phyloP scores from a whole-genome alignment of 2,113 vertebrate genomes.

The Brachyhypopomus gauderio region DNA sequence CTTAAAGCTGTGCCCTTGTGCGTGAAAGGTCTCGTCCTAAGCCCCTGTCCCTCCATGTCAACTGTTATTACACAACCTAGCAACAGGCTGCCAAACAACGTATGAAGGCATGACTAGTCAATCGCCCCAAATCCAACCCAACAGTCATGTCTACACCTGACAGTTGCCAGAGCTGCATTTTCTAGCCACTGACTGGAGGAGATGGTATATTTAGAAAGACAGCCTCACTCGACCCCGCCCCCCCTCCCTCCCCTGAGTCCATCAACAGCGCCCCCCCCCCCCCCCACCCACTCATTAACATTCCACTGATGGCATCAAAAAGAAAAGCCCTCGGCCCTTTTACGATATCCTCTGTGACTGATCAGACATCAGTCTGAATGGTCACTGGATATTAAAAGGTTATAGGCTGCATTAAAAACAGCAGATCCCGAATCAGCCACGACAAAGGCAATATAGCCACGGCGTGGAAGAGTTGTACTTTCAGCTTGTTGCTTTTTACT shows the following conservation, averaged over 20 bases:
- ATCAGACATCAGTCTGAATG: no score
- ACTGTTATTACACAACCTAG: slow-evolving; percentile 30
- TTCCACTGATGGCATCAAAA: slow-evolving; percentile 48
- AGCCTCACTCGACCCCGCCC: slow-evolving; percentile 37
- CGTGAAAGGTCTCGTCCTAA: slow-evolving; percentile 26
- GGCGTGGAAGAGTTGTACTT: no score
- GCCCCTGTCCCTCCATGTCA: slow-evolving; percentile 2
- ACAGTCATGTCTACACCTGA: slow-evolving; percentile 9
- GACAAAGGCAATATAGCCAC: background rate
- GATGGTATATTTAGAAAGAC: slow-evolving; percentile 61
- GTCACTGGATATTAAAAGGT: background rate
- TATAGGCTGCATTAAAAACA: background rate
- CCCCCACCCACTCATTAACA: slow-evolving; percentile 52
- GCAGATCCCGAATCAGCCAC: background rate
- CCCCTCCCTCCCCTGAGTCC: slow-evolving; percentile 42
- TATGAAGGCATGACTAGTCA: slow-evolving; percentile 49
- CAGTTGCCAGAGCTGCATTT: slow-evolving; percentile 47
- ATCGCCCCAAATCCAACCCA: slow-evolving; percentile 51
- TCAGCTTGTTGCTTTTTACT: no score
- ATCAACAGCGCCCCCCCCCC: slow-evolving; percentile 46
- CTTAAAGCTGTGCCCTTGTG: slow-evolving; percentile 5
- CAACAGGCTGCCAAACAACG: slow-evolving; percentile 62
- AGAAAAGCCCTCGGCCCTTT: background rate
- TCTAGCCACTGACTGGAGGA: slow-evolving; percentile 56
- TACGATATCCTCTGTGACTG: no score